Conservation (phyloP, 2,113 vertebrate species). For the Pseudorasbora parva region DNA sequence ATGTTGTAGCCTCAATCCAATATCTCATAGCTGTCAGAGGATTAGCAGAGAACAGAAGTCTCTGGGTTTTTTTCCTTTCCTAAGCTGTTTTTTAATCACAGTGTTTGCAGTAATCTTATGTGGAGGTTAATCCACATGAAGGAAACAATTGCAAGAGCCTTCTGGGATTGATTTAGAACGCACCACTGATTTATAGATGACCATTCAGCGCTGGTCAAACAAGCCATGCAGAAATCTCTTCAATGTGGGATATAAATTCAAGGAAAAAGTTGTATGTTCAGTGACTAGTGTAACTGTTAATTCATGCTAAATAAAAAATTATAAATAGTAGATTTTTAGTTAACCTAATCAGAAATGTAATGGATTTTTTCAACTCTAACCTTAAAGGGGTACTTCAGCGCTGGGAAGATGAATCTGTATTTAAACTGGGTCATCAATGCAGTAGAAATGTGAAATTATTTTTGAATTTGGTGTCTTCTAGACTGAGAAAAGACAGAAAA, state of each 20-base stretch:
- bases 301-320: not conserved
- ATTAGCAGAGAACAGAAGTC: slow-evolving; percentile 35
- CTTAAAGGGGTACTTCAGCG: no score
- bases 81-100: slow-evolving; percentile 55
- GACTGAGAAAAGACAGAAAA: no score
- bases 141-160: not conserved
- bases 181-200: not conserved
- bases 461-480: no score
- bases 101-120: slow-evolving; percentile 15
- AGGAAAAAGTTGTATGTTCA: not conserved
- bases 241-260: not conserved
- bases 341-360: not conserved
- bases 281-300: not conserved
- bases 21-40: slow-evolving; percentile 18
- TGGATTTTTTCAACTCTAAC: not conserved
- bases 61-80: slow-evolving; percentile 20
- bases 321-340: not conserved
- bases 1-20: not conserved
- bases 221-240: not conserved
- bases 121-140: slow-evolving; percentile 31
- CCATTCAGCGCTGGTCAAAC: not conserved
- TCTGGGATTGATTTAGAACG: not conserved
- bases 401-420: no score
- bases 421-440: no score
- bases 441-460: no score